Base-by-base conservation (phyloP, 2,113 vertebrate species). In the Elephantulus edwardii region DNA sequence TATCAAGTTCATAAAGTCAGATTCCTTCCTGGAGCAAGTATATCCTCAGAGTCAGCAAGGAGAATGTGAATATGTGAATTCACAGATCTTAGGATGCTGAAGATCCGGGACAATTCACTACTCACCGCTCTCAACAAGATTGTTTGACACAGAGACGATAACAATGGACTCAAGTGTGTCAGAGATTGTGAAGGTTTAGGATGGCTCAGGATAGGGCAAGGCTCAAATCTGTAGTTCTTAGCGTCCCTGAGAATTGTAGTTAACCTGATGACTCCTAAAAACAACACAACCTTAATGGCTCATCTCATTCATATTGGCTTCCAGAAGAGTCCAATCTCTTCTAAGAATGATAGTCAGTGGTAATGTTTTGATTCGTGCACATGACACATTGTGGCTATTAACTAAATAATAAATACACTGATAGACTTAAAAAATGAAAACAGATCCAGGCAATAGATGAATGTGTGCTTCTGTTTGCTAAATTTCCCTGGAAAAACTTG, bases 401-500 rank as follows among this genome's bases (percentile, higher is more conserved):
- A 54, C 33, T 88, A 92, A 83, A 85, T 79, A 91, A 95, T 77
- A 95, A 91, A 78, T 88, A 79, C 11, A 72, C 24, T 17, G n/a
- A 79, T 85, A 35, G 24, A 19, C 79, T 94, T 92, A 40, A 75
- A 92, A 88, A 89, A 89, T 60, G 11, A 74, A 90, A 92, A 62
- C 4, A 58, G 62, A 70, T 86, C 79, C 54, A 91, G 72, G 26
- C 78, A 91, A 30, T 81, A 83, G 85, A 72, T 86, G 35, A 93
- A 62, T 80, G 24, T 62, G 22, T 95, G 8, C 22, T 89, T 82
- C 64, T 84, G 79, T 84, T 68, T 90, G 86, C 80, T 86, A 44
- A 62, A 93, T 86, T 92, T 89, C 77, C 44, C 89, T 71, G 30
- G 74, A 90, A 74, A 72, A 93, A 72, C 28, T 76, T 38, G 26